These are phyloP conservation scores for Leptopilina myrica DNA, from an alignment of 2,888 invertebrate species.

Conservation along the genomic window DNA sequence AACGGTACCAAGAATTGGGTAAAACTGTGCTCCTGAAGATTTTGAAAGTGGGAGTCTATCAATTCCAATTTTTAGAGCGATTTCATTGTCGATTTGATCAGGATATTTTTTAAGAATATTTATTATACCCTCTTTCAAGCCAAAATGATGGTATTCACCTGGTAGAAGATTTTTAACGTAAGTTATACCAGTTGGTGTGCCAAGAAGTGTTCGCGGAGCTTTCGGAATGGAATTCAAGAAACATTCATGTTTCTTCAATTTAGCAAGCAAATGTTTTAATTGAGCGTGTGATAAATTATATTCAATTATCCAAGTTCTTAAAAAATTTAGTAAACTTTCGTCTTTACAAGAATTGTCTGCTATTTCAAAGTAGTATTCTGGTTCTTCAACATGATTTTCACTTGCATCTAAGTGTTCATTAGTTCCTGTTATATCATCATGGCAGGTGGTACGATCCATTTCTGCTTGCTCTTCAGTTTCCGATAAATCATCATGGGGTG, in stretches of 20 bases:
- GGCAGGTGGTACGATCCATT: too few relatives aligned
- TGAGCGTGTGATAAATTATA: background rate
- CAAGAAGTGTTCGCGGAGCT: conserved; percentile 42
- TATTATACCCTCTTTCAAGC: conserved; percentile 25
- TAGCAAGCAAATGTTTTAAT: conserved; percentile 25
- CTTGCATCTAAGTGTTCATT: too few relatives aligned
- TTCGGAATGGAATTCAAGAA: conserved; percentile 8
- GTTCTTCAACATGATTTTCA: too few relatives aligned
- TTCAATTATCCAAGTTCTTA: background rate
- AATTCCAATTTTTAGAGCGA: conserved; percentile 44
- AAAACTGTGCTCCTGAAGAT: conserved; percentile 40
- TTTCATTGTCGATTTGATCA: background rate
- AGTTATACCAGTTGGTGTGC: conserved; percentile 40
- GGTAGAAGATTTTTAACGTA: conserved; percentile 35
- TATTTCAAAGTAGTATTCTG: too few relatives aligned
- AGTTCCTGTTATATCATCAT: too few relatives aligned
- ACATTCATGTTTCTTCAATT: conserved; percentile 39
- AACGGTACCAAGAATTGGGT: conserved; percentile 50
- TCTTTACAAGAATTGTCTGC: background rate
- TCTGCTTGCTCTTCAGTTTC: too few relatives aligned
- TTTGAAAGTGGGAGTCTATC: conserved; percentile 37
- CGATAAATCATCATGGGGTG: too few relatives aligned
- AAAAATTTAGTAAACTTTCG: background rate
- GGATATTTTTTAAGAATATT: background rate
- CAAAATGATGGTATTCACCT: conserved; percentile 43